These are phyloP conservation scores for Drosophila saltans DNA, from an alignment of 1,140 invertebrate genomes.

Conservation along the genomic window DNA sequence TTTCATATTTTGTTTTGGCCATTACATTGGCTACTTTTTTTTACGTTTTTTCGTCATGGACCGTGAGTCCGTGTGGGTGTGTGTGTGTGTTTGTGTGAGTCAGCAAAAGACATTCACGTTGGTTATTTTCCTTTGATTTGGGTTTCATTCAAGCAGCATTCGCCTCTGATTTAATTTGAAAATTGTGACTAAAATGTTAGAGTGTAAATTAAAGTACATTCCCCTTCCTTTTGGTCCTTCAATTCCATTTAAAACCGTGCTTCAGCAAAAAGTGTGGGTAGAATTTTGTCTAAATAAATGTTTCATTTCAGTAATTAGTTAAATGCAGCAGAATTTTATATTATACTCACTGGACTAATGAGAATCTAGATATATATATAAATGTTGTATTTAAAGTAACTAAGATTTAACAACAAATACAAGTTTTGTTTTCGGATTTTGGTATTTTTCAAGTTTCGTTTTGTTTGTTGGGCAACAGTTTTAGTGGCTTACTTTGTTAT, in stretches of 20 bases:
- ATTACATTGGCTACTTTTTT: constrained; percentile 75
- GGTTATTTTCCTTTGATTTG: constrained; percentile 58
- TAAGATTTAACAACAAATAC: too few relatives aligned
- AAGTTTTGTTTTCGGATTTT: too few relatives aligned
- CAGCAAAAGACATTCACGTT: constrained; percentile 44
- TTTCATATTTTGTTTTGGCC: constrained; percentile 72
- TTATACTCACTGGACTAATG: too few relatives aligned
- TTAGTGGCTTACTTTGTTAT: constrained; percentile 1
- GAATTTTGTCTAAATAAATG: neutral
- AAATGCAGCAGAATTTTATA: neutral
- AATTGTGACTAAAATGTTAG: constrained; percentile 72
- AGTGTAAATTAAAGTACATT: constrained; percentile 55
- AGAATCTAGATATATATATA: too few relatives aligned
- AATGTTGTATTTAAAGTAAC: too few relatives aligned
- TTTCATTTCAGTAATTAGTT: neutral
- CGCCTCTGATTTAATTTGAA: constrained; percentile 65
- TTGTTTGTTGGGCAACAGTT: constrained; percentile 2
- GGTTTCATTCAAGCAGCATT: constrained; percentile 59
- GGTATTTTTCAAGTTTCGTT: neutral
- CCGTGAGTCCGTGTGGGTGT: constrained; percentile 22
- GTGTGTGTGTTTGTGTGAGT: constrained; percentile 28
- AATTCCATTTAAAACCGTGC: neutral
- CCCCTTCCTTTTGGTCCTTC: neutral
- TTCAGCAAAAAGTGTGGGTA: neutral
- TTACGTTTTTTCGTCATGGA: constrained; percentile 42